Percentiles rank a stretch among this genome's conserved stretches.
Evolutionary conservation across 2,797 vertebrate species (phyloP).

Genomic region (Ctenochaetus hawaiiensis): DNA sequence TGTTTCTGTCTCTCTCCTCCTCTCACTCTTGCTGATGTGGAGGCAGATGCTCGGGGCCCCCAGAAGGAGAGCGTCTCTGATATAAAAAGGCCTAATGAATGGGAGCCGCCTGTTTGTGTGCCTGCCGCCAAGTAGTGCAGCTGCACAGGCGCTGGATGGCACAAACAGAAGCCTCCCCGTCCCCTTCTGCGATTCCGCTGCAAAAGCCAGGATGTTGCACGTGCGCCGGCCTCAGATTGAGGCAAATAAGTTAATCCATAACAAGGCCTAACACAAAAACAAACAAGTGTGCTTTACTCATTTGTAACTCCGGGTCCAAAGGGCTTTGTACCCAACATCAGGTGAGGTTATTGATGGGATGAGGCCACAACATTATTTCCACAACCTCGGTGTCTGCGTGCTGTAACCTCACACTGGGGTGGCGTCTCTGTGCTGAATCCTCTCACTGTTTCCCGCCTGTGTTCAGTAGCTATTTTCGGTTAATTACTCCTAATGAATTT

Average conservation of each 20-base stretch:
- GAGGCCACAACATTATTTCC: slow-evolving; percentile 47
- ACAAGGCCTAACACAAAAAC: slow-evolving; percentile 60
- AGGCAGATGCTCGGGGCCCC: slow-evolving; percentile 84
- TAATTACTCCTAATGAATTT: slow-evolving; percentile 84
- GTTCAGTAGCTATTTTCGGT: slow-evolving; percentile 73
- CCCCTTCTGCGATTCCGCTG: slow-evolving; percentile 44
- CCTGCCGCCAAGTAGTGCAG: slow-evolving; percentile 81
- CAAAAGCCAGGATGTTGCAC: slow-evolving; percentile 54
- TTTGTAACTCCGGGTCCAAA: slow-evolving; percentile 46
- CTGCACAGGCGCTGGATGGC: slow-evolving; percentile 77
- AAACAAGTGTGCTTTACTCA: slow-evolving; percentile 56
- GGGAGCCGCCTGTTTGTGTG: slow-evolving; percentile 82
- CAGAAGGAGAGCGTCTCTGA: slow-evolving; percentile 81
- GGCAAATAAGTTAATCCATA: slow-evolving; percentile 66
- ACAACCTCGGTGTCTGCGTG: slow-evolving; percentile 16
- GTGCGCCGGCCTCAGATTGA: slow-evolving; percentile 53
- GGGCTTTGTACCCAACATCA: slow-evolving; percentile 45
- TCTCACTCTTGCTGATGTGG: slow-evolving; percentile 68
- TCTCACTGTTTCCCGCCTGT: slow-evolving; percentile 51
- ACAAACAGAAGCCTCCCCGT: slow-evolving; percentile 67
- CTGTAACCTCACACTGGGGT: slow-evolving; percentile 44
- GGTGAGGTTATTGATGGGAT: slow-evolving; percentile 58
- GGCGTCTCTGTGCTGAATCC: slow-evolving; percentile 34
- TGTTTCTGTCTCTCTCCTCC: slow-evolving; percentile 15
- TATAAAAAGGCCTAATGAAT: slow-evolving; percentile 86